Evolutionary conservation across 2,113 vertebrate genomes (phyloP).

Genomic region (Macrotis lagotis): DNA sequence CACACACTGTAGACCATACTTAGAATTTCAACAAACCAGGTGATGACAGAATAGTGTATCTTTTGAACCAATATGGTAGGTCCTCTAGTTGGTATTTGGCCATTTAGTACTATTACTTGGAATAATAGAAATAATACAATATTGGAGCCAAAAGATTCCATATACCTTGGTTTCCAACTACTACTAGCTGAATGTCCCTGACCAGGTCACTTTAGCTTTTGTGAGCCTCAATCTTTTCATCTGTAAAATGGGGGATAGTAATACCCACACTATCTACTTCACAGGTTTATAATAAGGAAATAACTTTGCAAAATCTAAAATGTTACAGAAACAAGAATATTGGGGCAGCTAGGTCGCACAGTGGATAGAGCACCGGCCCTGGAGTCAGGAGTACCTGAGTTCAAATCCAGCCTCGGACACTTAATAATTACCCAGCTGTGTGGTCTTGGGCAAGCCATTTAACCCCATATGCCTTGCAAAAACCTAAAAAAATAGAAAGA

Average conservation of each 20-base stretch:
- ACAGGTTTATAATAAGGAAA: not conserved
- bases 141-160: not conserved
- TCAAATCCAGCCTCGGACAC: too few relatives aligned
- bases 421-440: too few relatives aligned
- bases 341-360: too few relatives aligned
- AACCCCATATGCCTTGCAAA: too few relatives aligned
- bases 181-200: not conserved
- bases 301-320: not conserved
- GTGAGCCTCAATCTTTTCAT: slow-evolving; percentile 11
- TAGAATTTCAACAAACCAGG: not conserved
- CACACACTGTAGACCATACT: not conserved
- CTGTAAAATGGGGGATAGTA: not conserved
- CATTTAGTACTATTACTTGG: not conserved
- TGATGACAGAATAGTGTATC: not conserved
- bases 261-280: not conserved
- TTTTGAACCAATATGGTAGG: not conserved
- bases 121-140: not conserved
- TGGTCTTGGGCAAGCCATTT: too few relatives aligned
- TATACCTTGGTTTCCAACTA: not conserved
- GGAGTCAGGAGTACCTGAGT: too few relatives aligned
- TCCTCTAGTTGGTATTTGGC: not conserved
- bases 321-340: not conserved
- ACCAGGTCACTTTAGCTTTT: not conserved
- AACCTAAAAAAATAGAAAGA: too few relatives aligned
- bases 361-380: too few relatives aligned